Conservation (phyloP, 2,888 invertebrate genomes). For the Mayetiola destructor region DNA sequence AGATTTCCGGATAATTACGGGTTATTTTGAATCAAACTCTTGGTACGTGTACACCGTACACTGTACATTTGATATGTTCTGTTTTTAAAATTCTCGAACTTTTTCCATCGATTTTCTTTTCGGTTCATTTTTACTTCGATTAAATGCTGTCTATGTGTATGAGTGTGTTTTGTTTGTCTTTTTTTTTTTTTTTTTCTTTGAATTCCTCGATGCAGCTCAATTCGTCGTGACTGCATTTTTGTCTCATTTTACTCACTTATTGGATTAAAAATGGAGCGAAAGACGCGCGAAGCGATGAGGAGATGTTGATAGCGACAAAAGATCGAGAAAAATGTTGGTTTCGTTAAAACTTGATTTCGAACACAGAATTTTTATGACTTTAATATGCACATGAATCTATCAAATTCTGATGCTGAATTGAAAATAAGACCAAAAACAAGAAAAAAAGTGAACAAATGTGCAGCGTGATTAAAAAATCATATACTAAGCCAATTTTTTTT, state of each 20-base stretch:
- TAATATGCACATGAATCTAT: constrained; percentile 12
- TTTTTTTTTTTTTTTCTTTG: background rate
- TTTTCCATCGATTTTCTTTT: background rate
- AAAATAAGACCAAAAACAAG: background rate
- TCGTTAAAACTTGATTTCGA: background rate
- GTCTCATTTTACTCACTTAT: background rate
- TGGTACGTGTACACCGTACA: constrained; percentile 10
- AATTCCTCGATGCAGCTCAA: background rate
- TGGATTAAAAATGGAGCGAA: background rate
- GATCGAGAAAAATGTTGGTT: background rate
- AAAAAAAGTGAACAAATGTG: background rate
- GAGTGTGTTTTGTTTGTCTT: background rate
- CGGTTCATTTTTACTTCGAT: too few relatives aligned
- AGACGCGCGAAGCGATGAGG: background rate
- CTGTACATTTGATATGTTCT: constrained; percentile 1
- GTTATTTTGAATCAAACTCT: constrained; percentile 2
- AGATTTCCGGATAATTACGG: constrained; percentile 12
- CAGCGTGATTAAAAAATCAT: constrained; percentile 1
- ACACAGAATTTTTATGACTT: background rate
- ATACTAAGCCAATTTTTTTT: too few relatives aligned
- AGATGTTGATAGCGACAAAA: background rate
- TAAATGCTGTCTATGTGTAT: too few relatives aligned
- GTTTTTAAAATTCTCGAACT: background rate
- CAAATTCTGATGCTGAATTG: constrained; percentile 5
- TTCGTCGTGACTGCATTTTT: background rate